phyloP scores from a whole-genome alignment of 1,140 invertebrate species.

The Danaus plexippus region DNA sequence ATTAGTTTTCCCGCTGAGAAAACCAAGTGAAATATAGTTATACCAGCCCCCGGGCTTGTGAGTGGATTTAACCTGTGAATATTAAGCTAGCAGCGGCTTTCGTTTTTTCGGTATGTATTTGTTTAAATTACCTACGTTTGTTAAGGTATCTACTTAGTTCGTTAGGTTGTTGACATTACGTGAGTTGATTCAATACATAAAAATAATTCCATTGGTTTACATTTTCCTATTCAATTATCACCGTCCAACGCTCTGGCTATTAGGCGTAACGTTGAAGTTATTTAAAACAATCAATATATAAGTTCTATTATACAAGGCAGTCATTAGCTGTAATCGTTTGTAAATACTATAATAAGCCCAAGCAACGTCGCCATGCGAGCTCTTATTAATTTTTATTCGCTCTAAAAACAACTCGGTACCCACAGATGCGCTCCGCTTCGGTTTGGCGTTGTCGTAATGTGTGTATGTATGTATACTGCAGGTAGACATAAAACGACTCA shows the following conservation, averaged over 20 bases:
- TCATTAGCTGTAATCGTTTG: too few species aligned
- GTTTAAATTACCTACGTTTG: slow-evolving; percentile 4
- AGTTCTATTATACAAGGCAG: too few species aligned
- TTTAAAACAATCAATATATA: too few species aligned
- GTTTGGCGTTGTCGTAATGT: neutral
- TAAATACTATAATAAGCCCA: too few species aligned
- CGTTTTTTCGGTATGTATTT: slow-evolving; percentile 27
- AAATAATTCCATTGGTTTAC: too few species aligned
- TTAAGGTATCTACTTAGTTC: slow-evolving; percentile 5
- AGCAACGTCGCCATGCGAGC: too few species aligned
- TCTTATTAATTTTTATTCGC: too few species aligned
- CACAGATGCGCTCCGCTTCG: neutral
- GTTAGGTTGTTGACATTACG: slow-evolving; percentile 1
- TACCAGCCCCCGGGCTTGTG: slow-evolving; percentile 30
- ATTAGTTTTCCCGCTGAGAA: slow-evolving; percentile 57
- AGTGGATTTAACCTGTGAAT: slow-evolving; percentile 40
- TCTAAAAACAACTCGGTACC: too few species aligned
- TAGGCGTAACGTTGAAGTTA: too few species aligned
- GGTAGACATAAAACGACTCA: neutral
- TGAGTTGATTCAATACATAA: neutral
- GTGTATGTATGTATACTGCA: slow-evolving; percentile 1
- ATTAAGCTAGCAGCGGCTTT: slow-evolving; percentile 5
- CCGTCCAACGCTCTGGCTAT: too few species aligned
- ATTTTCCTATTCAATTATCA: too few species aligned
- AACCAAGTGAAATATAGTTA: slow-evolving; percentile 58